A percentile compares a stretch with the other conserved stretches of the same genome.
These are phyloP conservation scores for Drosophila tsacasi DNA, from an alignment of 1,140 invertebrate genomes.

Conservation along the genomic window DNA sequence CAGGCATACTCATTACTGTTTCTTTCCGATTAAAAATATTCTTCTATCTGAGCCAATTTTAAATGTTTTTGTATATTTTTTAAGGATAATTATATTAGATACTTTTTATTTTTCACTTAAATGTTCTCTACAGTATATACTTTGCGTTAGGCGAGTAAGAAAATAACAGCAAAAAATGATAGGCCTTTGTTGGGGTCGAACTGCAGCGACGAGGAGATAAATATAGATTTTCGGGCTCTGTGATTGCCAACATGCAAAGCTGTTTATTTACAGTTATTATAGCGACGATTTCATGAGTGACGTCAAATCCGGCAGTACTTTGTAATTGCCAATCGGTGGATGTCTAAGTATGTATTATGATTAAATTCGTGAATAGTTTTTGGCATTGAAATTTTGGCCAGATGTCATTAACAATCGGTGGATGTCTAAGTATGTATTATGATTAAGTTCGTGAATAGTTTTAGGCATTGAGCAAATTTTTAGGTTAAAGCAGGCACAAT, in stretches of 20 bases:
- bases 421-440: not conserved
- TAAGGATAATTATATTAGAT: not conserved
- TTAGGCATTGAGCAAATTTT: no score
- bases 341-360: not conserved
- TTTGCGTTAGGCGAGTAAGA: no score
- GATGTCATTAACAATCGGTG: not conserved
- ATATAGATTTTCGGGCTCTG: constrained; percentile 63
- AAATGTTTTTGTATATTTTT: not conserved
- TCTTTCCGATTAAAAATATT: not conserved
- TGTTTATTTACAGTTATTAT: constrained; percentile 52
- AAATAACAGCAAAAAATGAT: constrained; percentile 6
- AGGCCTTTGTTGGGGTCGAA: constrained; percentile 17
- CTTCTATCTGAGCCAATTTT: not conserved
- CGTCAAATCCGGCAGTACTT: constrained; percentile 14
- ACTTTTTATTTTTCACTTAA: not conserved
- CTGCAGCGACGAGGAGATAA: constrained; percentile 44
- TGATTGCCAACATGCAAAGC: constrained; percentile 57
- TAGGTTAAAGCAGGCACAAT: no score
- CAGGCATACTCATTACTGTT: constrained; percentile 6
- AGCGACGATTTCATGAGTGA: constrained; percentile 18
- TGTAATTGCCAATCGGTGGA: not conserved
- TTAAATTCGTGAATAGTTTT: no score
- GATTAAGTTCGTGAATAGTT: not conserved
- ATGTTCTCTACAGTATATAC: not conserved
- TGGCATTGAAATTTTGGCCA: no score